These are phyloP conservation scores for Bubo scandiacus DNA, from an alignment of 2,113 vertebrate genomes.

Conservation along the genomic window DNA sequence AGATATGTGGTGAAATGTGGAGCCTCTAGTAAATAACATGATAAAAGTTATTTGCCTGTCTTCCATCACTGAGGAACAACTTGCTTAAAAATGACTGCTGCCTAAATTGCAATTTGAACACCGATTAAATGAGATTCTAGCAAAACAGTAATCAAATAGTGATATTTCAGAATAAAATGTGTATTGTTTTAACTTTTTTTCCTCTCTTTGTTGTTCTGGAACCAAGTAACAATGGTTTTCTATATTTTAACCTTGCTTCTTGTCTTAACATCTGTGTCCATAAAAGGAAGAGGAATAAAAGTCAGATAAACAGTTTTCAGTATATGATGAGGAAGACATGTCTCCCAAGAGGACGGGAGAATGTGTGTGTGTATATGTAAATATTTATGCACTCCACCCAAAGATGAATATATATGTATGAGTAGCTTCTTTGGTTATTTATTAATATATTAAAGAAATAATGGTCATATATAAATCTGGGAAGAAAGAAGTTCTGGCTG, in stretches of 20 bases:
- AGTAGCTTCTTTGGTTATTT: neutral
- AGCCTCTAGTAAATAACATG: neutral
- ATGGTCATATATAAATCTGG: neutral
- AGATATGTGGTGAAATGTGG: neutral
- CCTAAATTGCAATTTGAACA: neutral
- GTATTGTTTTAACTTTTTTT: neutral
- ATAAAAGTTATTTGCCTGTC: neutral
- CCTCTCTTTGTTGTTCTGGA: neutral
- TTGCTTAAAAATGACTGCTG: neutral
- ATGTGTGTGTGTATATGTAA: fast-evolving
- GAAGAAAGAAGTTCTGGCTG: neutral
- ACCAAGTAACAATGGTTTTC: neutral
- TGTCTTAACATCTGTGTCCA: neutral
- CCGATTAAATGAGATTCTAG: neutral
- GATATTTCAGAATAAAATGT: neutral
- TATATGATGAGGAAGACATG: neutral
- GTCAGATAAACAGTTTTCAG: neutral
- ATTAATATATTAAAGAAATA: neutral
- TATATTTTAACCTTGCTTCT: neutral
- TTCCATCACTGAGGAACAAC: neutral
- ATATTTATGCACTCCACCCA: too few species aligned
- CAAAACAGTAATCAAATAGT: neutral
- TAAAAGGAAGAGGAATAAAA: neutral
- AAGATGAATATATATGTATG: neutral
- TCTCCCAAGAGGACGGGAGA: neutral